Percentiles rank a stretch among this genome's conserved stretches.
These are phyloP conservation scores for Dorcus parallelipipedus DNA, from an alignment of 2,888 invertebrate genomes.

Conservation along the genomic window DNA sequence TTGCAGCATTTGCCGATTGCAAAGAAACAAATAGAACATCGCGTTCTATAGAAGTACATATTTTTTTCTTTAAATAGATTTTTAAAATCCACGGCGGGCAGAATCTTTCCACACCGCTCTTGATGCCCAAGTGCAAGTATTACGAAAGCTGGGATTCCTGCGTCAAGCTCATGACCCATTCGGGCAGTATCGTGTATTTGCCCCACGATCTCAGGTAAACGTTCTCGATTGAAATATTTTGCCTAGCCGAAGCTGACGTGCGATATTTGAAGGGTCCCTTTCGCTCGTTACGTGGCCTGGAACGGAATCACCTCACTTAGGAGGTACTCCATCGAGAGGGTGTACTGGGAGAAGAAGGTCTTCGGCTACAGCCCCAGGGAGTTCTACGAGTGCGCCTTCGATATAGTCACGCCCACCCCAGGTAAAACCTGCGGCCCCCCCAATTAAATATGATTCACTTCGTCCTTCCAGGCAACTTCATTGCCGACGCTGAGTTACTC, in stretches of 20 bases:
- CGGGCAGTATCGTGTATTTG: constrained; percentile 78
- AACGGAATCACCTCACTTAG: constrained; percentile 74
- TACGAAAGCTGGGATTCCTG: constrained; percentile 60
- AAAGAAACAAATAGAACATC: too few species aligned
- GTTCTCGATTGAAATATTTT: background rate
- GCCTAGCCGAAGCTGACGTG: background rate
- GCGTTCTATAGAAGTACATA: too few species aligned
- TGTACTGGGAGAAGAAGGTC: constrained; percentile 77
- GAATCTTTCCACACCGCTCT: constrained; percentile 72
- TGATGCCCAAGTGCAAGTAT: constrained; percentile 70
- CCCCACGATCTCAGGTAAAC: constrained; percentile 75
- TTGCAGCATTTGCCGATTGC: too few species aligned
- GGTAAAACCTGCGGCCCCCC: constrained; percentile 43
- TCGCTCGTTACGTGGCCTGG: constrained; percentile 79
- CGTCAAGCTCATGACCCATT: constrained; percentile 82
- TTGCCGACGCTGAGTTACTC: constrained; percentile 84
- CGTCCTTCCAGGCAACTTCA: constrained; percentile 57
- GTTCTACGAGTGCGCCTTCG: constrained; percentile 87
- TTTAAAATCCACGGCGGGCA: constrained; percentile 79
- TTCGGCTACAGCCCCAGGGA: constrained; percentile 85
- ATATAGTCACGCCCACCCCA: constrained; percentile 77
- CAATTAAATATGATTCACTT: background rate
- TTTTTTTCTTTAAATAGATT: constrained; percentile 41
- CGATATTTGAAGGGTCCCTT: constrained; percentile 57
- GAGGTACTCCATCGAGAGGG: constrained; percentile 82